Base-by-base conservation (phyloP, 2,888 invertebrate species). In the Candidula unifasciata region DNA sequence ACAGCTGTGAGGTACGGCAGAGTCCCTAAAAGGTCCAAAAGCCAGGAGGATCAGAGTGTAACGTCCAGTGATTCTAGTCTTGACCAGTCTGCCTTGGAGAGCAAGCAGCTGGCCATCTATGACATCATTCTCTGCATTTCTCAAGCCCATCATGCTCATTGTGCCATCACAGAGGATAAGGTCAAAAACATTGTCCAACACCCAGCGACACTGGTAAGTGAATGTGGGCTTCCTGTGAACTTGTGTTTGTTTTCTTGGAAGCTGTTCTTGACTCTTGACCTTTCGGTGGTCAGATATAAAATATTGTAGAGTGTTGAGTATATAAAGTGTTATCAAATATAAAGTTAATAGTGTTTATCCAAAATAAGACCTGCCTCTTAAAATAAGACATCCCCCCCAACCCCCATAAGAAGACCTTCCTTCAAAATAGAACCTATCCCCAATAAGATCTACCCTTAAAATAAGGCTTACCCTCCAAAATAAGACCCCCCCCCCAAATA, bases 21-120 rank as follows among this genome's bases (percentile, higher is more conserved):
- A 89, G 98, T 98, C 90, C 98, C 99, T 88, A 99, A 98, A 94
- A 95, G 98, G 91, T 96, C 97, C 86, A 95, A 97, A 90, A 98
- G 97, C 94, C 95, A 96, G 88, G 96, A 96, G 94, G 93, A 95
- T 73, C 94, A 87, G 73, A 89, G 89, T 71, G 92, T 92, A 73
- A 89, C 88, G 24, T 91, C 93, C 16, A 90, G 91, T n/a, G 92
- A 91, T 77, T 88, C 90, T 10, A 89, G 88, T 35, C 87, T 89
- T 44, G 91, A 91, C 68, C 91, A 91, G 87, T 88, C 88, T 35
- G 90, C 89, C 27, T 82, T 91, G 76, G 92, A 94, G 88, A 92
- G 89, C 86, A 93, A 93, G 88, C 94, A 96, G 92, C 93, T 96
- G 90, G 96, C 96, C 79, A 95, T 96, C 88, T 96, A 96, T 93